These are phyloP conservation scores for Acleris sparsana DNA, from an alignment of 2,888 invertebrate genomes.

Conservation along the genomic window DNA sequence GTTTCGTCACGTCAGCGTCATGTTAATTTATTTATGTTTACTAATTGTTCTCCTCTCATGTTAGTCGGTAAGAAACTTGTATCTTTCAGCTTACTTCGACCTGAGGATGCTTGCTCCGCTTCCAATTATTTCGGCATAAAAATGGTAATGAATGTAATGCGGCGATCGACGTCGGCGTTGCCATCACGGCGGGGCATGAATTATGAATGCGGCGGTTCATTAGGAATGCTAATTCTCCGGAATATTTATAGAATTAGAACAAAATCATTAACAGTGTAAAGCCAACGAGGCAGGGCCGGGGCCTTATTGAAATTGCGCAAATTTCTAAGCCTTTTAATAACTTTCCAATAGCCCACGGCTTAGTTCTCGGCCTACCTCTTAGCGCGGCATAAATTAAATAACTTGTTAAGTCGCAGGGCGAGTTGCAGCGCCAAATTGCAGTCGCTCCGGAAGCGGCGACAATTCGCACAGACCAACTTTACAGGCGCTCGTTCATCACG, in stretches of 20 bases:
- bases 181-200: constrained; percentile 19
- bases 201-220: constrained; percentile 25
- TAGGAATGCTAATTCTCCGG: constrained; percentile 23
- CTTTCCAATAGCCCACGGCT: constrained; percentile 2
- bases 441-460: constrained; percentile 14
- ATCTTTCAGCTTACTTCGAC: too few species aligned
- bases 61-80: too few species aligned
- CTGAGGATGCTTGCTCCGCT: neutral
- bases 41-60: too few species aligned
- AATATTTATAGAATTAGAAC: constrained; percentile 31
- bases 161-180: constrained; percentile 7
- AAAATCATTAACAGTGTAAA: constrained; percentile 16
- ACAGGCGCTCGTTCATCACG: constrained; percentile 29
- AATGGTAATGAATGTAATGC: constrained; percentile 26
- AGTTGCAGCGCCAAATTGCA: constrained; percentile 6
- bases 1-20: too few species aligned
- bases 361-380: neutral
- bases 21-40: too few species aligned
- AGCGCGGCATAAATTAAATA: neutral
- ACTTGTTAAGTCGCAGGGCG: neutral
- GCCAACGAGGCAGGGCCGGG: neutral
- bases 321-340: neutral
- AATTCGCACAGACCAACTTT: constrained; percentile 11
- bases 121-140: constrained; percentile 17
- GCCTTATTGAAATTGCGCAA: constrained; percentile 15